phyloP scores from a whole-genome alignment of 2,113 vertebrate species.

The Sterna hirundo region DNA sequence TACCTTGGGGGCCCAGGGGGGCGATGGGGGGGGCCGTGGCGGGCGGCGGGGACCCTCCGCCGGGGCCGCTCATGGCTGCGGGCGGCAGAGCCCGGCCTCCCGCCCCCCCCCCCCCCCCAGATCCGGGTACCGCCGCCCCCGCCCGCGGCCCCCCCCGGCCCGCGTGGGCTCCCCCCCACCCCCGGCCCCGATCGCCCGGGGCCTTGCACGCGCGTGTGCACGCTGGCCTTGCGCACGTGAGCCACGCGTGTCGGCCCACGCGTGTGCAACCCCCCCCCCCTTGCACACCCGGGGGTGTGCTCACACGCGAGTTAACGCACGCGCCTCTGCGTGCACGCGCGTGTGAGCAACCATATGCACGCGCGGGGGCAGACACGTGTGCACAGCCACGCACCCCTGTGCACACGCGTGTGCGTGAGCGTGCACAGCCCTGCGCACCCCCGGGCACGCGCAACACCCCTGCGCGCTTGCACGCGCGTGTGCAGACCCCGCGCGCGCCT shows the following conservation, averaged over 20 bases:
- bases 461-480: too few relatives aligned
- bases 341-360: background rate
- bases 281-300: background rate
- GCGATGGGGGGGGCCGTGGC: too few relatives aligned
- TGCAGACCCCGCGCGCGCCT: too few relatives aligned
- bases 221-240: background rate
- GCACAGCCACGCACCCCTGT: too few relatives aligned
- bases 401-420: background rate
- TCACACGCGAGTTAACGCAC: too few relatives aligned
- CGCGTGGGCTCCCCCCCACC: background rate
- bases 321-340: background rate
- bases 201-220: background rate
- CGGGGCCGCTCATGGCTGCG: too few relatives aligned
- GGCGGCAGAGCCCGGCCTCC: too few relatives aligned
- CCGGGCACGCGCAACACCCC: too few relatives aligned
- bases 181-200: background rate
- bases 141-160: background rate
- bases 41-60: too few relatives aligned
- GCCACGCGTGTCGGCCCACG: background rate
- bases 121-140: background rate
- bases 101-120: background rate
- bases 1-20: too few relatives aligned
- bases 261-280: background rate
- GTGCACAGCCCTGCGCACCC: background rate
- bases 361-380: too few relatives aligned